Evolutionary conservation across 1,140 invertebrate species (phyloP), one percentile per base, ranked within the genome.

Genomic region (Bathynomus jamesi): DNA sequence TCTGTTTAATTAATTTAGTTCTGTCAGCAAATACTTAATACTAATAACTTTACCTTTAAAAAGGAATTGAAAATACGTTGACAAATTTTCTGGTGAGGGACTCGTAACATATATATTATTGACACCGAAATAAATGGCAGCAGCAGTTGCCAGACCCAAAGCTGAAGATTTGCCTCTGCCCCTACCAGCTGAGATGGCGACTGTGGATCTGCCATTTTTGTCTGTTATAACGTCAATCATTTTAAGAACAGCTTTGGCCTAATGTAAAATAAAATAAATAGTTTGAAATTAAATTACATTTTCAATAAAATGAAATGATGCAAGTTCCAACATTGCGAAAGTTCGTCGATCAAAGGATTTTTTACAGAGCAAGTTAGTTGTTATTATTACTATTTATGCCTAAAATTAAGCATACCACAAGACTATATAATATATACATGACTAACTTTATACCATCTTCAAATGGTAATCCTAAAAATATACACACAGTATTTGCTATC

Each of bases 101-200:
- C 95, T 96, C 0, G 97, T 98, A 17, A 99, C 94, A 84, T 96
- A 99, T 63, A 99, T 94, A 81, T 99, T 99, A n/a, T 95, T 95
- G 82, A 98, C 99, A 25, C 93, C 93, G 80, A 91, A 90, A 2
- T 91, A 88, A 65, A 95, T 84, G 17, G 90, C 91, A 0, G 89
- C 91, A 21, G 92, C 90, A 29, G 99, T 91, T 1, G 96, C 89
- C 63, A 99, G 84, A 8, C 98, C 98, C 24, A 99, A 83, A 17
- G 96, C 93, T 10, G 98, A 97, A 0, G 97, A 99, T 85, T 99
- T 99, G 73, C 98, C 98, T 72, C 98, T 86, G 24, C 98, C 98
- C 86, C 97, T 87, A 2, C 95, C 90, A 24, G 98, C 96, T 2
- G 97, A 99, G 72, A 99, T 83, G 0, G 94, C 94, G 53, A 98